Percentiles rank a stretch among this genome's conserved stretches.
Evolutionary conservation across 2,797 vertebrate species (phyloP).

Genomic region (Sciurus carolinensis): DNA sequence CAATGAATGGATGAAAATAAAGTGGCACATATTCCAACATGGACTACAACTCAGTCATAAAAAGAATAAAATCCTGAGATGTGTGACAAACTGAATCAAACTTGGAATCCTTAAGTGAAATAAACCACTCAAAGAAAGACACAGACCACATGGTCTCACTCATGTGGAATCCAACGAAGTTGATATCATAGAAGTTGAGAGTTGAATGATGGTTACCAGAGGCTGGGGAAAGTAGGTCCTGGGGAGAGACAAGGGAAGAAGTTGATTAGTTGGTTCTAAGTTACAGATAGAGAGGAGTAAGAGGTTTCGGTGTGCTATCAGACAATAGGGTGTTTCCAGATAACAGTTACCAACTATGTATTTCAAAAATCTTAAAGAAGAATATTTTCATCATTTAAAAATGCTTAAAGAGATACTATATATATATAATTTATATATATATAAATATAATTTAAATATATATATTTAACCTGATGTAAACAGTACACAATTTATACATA

Average conservation of each 20-base stretch:
- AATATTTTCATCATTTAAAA: neutral
- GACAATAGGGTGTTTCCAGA: neutral
- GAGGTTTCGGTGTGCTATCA: neutral
- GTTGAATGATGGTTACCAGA: neutral
- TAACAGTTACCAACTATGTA: too few relatives aligned
- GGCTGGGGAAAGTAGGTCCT: too few relatives aligned
- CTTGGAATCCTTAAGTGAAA: neutral
- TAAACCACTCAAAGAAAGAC: neutral
- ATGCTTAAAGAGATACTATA: neutral
- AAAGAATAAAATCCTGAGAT: neutral
- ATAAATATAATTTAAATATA: too few relatives aligned
- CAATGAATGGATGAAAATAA: neutral
- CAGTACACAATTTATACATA: neutral
- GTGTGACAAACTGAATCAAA: neutral
- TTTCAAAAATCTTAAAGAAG: neutral
- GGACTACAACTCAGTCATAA: neutral
- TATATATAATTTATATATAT: too few relatives aligned
- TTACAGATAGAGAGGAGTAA: neutral
- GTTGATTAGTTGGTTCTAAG: too few relatives aligned
- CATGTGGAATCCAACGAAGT: neutral
- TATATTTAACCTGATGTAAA: neutral
- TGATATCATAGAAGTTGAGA: neutral
- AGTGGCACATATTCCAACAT: neutral
- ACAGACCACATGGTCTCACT: neutral
- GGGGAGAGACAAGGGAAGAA: neutral